Evolutionary conservation across 2,797 vertebrate genomes (phyloP), one percentile per base, ranked within the genome.

Genomic region (Selene dorsalis): DNA sequence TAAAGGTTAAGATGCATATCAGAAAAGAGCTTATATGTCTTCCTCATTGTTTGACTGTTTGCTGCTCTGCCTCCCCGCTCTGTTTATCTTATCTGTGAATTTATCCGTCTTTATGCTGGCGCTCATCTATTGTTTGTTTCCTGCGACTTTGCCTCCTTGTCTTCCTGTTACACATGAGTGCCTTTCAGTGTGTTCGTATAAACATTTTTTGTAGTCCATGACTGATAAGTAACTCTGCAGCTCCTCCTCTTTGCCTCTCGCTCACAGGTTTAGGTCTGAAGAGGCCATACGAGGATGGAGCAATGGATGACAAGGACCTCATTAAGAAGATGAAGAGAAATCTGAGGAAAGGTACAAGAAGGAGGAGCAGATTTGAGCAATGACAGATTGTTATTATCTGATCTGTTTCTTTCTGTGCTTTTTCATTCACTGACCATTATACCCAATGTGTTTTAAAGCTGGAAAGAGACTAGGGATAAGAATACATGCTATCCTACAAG

Each of bases 291-390:
- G 98, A 99, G 87, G 98, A 99, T 39, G 95, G 96, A 75, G 84
- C 95, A 0, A 95, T 96, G 88, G 98, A 99, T 28, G 97, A 99
- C 93, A 99, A 98, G 91, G 98, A 99, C 88, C 96, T 98, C 87
- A 99, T 97, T 91, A 99, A 99, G 92, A 99, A 98, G 91, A 99
- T 99, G 97, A 99, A 98, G 91, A 96, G 97, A 87, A 99, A 99
- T 86, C 93, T 99, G 86, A 96, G 97, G 86, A 98, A 98, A 97
- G 97, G 98, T 98, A 83, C 2, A 3, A 64, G 20, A 66, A 57
- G 50, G 24, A 50, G 28, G 3, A 28, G 12, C 13, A 16, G 16
- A 18, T 0, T 39, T 9, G 0, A 47, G 48, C 2, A 9, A 16
- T 38, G 17, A 1, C 20, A n/a, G 16, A 20, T 41, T 14, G 2